Evolutionary conservation across 2,113 vertebrate species (phyloP).

Genomic region (Atractosteus spatula): DNA sequence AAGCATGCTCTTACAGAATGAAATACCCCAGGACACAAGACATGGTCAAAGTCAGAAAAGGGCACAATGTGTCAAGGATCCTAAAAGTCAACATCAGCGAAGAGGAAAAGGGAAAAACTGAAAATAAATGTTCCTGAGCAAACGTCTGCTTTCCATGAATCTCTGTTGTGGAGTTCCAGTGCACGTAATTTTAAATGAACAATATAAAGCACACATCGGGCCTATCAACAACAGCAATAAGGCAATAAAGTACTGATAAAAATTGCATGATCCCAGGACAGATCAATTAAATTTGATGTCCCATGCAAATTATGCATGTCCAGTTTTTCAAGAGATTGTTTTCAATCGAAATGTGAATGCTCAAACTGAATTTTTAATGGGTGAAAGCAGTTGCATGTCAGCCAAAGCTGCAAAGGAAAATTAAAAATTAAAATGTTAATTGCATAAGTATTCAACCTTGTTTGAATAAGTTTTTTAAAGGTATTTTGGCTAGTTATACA

Average conservation of each 20-base stretch:
- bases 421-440: too few relatives aligned
- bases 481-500: too few relatives aligned
- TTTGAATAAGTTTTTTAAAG: too few relatives aligned
- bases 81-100: conserved; percentile 30
- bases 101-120: conserved; percentile 22
- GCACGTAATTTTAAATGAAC: conserved; percentile 30
- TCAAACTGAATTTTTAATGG: too few relatives aligned
- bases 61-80: conserved; percentile 16
- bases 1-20: conserved; percentile 24
- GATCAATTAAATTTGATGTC: too few relatives aligned
- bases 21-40: conserved; percentile 14
- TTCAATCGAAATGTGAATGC: too few relatives aligned
- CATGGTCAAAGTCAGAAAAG: conserved; percentile 27
- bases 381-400: too few relatives aligned
- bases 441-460: too few relatives aligned
- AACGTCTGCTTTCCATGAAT: conserved; percentile 35
- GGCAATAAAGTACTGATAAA: conserved; percentile 20
- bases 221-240: conserved; percentile 14
- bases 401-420: too few relatives aligned
- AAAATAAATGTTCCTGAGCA: conserved; percentile 29
- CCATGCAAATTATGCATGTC: too few relatives aligned
- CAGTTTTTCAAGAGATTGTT: too few relatives aligned
- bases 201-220: conserved; percentile 35
- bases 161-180: conserved; percentile 26
- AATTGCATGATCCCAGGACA: conserved; percentile 2